Evolutionary conservation across 2,797 vertebrate species (phyloP).

Genomic region (Malurus leucopterus): DNA sequence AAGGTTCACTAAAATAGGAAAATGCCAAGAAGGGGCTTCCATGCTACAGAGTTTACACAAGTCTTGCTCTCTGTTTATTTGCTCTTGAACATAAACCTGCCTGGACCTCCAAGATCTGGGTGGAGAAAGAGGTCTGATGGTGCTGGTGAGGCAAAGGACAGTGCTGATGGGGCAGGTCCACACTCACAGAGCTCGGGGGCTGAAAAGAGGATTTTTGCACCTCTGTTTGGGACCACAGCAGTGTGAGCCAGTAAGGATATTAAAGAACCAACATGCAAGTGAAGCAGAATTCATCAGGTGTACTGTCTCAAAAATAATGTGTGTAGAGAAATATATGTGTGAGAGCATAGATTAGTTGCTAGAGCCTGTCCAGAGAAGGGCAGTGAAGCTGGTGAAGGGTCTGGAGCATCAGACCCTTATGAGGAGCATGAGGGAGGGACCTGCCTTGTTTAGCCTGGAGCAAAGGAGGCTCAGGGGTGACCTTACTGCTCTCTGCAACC

Average conservation of each 20-base stretch:
- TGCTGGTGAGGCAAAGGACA: not conserved
- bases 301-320: not conserved
- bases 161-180: not conserved
- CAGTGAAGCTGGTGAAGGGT: not conserved
- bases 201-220: accelerated
- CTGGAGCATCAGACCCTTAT: not conserved
- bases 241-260: not conserved
- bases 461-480: not conserved
- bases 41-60: not conserved
- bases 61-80: not conserved
- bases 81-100: not conserved
- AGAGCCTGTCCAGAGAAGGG: not conserved
- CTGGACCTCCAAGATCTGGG: not conserved
- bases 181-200: accelerated
- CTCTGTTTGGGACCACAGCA: not conserved
- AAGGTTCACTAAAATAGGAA: not conserved
- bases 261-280: not conserved
- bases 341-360: not conserved
- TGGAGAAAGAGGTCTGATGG: not conserved
- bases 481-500: not conserved
- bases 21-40: not conserved
- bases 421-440: not conserved
- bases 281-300: not conserved
- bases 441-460: not conserved
- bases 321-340: not conserved